phyloP scores from a whole-genome alignment of 2,888 invertebrate species.

The Rhagonycha fulva region DNA sequence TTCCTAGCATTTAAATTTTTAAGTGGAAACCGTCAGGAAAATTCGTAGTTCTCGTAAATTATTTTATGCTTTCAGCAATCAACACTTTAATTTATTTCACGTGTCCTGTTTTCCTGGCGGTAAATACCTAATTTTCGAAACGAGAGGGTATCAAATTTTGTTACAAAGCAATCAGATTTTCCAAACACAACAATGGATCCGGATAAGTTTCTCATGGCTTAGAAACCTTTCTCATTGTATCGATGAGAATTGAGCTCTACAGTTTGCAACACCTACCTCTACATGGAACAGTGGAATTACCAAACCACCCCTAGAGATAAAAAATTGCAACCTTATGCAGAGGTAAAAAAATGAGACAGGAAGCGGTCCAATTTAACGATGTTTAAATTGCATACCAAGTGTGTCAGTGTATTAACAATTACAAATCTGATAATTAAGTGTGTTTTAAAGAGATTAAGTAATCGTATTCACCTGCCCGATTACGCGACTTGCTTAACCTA shows the following conservation, averaged over 20 bases:
- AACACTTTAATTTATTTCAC: neutral
- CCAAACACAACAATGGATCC: neutral
- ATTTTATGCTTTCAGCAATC: neutral
- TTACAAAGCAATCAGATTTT: neutral
- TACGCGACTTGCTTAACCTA: constrained; percentile 17
- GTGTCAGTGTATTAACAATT: neutral
- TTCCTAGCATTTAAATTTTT: neutral
- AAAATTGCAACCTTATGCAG: neutral
- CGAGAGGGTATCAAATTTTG: neutral
- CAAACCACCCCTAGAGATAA: neutral
- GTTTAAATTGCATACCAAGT: neutral
- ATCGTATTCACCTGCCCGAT: constrained; percentile 15
- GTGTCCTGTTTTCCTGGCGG: neutral
- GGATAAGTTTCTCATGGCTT: neutral
- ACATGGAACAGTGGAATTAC: neutral
- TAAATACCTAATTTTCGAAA: neutral
- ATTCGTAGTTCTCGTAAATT: neutral
- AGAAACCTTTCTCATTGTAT: neutral
- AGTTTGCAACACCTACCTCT: neutral
- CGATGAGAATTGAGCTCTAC: neutral
- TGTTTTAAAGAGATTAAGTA: neutral
- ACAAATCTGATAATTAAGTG: neutral
- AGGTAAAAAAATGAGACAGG: neutral
- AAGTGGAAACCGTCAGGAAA: neutral
- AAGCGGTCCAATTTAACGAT: neutral